Conservation (phyloP, 1,140 invertebrate genomes). For the Calliphora vicina region DNA sequence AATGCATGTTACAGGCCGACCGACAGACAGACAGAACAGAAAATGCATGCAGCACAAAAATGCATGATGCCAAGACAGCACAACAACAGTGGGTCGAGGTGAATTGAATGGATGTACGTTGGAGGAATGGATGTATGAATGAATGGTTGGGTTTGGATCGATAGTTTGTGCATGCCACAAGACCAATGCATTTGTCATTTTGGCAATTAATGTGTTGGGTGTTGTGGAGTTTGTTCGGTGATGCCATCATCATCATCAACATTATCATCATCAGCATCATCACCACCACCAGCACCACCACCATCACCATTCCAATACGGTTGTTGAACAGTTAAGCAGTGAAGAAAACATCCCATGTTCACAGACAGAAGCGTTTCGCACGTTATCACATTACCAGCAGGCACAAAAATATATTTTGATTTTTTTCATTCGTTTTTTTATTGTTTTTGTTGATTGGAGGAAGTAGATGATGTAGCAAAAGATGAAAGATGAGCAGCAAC, state of each 20-base stretch:
- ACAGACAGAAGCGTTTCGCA: conserved; percentile 14
- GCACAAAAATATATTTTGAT: neutral
- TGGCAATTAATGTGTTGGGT: conserved; percentile 6
- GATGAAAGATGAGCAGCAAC: neutral
- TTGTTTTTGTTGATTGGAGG: neutral
- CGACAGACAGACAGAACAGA: neutral
- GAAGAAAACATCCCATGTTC: neutral
- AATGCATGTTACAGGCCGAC: neutral
- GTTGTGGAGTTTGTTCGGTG: neutral
- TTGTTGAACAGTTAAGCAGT: neutral
- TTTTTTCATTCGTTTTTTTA: neutral
- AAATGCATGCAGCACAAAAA: conserved; percentile 28
- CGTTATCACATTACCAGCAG: conserved; percentile 15
- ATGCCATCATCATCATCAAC: neutral
- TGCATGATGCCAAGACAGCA: conserved; percentile 3
- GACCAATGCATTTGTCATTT: conserved; percentile 16
- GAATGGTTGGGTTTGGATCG: neutral
- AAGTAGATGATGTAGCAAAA: neutral
- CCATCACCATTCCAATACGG: neutral
- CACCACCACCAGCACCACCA: neutral
- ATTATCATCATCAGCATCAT: neutral
- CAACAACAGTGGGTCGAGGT: neutral
- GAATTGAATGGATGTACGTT: neutral
- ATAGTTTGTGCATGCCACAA: neutral
- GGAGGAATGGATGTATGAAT: neutral